These are phyloP conservation scores for Drosophila kuntzei DNA, from an alignment of 2,888 invertebrate species.

Conservation along the genomic window DNA sequence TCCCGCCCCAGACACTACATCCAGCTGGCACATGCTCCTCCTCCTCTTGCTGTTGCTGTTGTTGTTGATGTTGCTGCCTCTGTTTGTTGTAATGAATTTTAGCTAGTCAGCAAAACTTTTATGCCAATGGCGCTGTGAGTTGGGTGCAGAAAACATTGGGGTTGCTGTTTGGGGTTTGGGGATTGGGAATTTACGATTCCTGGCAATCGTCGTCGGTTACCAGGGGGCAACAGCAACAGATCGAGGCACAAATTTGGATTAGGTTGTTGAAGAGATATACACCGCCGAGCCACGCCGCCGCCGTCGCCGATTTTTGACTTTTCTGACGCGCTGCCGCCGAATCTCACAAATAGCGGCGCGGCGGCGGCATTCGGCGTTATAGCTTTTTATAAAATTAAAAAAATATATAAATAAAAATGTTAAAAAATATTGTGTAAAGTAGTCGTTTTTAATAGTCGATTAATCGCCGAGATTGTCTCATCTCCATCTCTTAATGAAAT, in stretches of 20 bases:
- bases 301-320: no score
- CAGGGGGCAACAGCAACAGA: slow-evolving; percentile 15
- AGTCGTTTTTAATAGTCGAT: no score
- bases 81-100: slow-evolving; percentile 83
- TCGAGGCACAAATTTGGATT: slow-evolving; percentile 64
- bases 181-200: slow-evolving; percentile 8
- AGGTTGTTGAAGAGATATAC: slow-evolving; percentile 78
- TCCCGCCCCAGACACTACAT: slow-evolving; percentile 14
- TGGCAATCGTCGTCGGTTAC: slow-evolving; percentile 32
- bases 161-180: slow-evolving; percentile 7
- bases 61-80: slow-evolving; percentile 24
- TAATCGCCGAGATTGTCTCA: no score
- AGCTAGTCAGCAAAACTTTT: slow-evolving; percentile 83
- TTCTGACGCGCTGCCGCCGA: no score
- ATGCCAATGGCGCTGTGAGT: slow-evolving; percentile 61
- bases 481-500: no score
- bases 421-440: no score
- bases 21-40: slow-evolving; percentile 54
- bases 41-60: slow-evolving; percentile 49
- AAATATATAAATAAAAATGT: no score
- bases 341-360: no score
- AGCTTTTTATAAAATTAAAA: no score
- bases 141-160: slow-evolving; percentile 25
- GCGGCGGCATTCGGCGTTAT: no score
- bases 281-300: no score